These are phyloP conservation scores for Montipora capricornis DNA, from an alignment of 64 coral and sea anemone species.

Conservation along the genomic window DNA sequence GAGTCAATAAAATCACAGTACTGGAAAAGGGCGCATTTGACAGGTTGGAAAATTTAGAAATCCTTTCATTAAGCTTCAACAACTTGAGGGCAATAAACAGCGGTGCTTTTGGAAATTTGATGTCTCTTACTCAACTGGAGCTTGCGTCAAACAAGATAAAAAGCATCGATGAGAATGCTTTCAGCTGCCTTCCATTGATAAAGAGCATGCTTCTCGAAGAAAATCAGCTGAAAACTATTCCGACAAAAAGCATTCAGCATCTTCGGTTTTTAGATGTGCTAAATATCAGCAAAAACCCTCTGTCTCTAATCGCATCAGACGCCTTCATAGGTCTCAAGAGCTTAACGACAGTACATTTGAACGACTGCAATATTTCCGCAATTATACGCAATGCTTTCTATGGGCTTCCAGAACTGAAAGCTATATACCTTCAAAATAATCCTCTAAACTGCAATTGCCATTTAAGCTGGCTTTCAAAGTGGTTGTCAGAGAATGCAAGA, in stretches of 20 bases:
- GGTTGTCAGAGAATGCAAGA: neutral
- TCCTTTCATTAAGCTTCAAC: neutral
- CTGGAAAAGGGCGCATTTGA: slow-evolving; percentile 56
- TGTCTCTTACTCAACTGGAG: slow-evolving; percentile 48
- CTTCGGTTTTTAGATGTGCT: slow-evolving; percentile 58
- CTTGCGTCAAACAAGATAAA: slow-evolving; percentile 45
- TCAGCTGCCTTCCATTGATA: slow-evolving; percentile 35
- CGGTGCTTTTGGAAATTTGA: slow-evolving; percentile 50
- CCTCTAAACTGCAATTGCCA: slow-evolving; percentile 52
- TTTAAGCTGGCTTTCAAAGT: slow-evolving; percentile 27
- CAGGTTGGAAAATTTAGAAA: slow-evolving; percentile 24
- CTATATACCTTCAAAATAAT: slow-evolving; percentile 32
- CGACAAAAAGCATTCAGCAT: neutral
- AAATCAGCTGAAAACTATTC: slow-evolving; percentile 14
- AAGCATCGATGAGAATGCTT: slow-evolving; percentile 27
- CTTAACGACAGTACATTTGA: slow-evolving; percentile 21
- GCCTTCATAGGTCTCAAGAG: slow-evolving; percentile 4
- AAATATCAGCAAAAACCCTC: slow-evolving; percentile 34
- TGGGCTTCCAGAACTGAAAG: neutral
- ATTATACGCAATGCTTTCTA: slow-evolving; percentile 45
- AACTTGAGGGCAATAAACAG: neutral
- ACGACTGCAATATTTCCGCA: slow-evolving; percentile 9
- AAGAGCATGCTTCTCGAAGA: slow-evolving; percentile 16
- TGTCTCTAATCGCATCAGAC: slow-evolving; percentile 24
- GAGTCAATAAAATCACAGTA: slow-evolving; percentile 13